phyloP scores from a whole-genome alignment of 2,888 invertebrate species.

The Elaeidobius kamerunicus region DNA sequence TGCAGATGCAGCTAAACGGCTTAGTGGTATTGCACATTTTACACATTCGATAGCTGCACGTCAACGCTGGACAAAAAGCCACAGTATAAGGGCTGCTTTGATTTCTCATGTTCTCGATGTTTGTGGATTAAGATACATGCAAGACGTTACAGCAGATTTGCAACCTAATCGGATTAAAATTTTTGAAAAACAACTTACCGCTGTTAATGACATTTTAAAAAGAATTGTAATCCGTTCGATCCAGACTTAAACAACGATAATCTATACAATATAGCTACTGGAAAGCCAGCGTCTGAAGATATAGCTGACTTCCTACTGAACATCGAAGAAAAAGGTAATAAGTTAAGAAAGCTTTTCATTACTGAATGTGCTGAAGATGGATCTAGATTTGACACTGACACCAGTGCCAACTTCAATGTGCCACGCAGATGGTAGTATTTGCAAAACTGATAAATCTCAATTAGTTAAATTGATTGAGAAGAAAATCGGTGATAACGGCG shows the following conservation, averaged over 20 bases:
- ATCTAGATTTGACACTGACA: background rate
- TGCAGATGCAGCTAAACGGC: conserved; percentile 33
- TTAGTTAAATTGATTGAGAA: conserved; percentile 5
- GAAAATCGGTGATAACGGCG: background rate
- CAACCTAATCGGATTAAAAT: conserved; percentile 15
- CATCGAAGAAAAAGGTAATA: conserved; percentile 18
- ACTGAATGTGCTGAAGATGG: background rate
- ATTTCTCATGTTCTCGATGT: conserved; percentile 31
- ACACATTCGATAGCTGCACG: conserved; percentile 31
- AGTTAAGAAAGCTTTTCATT: background rate
- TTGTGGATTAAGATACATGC: conserved; percentile 26
- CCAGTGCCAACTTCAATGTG: background rate
- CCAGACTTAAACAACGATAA: conserved; percentile 5
- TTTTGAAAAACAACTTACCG: conserved; percentile 10
- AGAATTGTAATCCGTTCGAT: conserved; percentile 18
- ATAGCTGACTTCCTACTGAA: conserved; percentile 24
- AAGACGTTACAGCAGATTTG: conserved; percentile 33
- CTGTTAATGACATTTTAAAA: too few relatives aligned
- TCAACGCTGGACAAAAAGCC: conserved; percentile 37
- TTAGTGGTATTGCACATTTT: conserved; percentile 12
- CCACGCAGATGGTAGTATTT: background rate
- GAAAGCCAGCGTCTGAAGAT: conserved; percentile 15
- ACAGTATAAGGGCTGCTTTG: conserved; percentile 29
- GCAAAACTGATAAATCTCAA: background rate
- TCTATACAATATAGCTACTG: conserved; percentile 22